Base-by-base conservation (phyloP, 1,140 invertebrate genomes). In the Atta colombica region DNA sequence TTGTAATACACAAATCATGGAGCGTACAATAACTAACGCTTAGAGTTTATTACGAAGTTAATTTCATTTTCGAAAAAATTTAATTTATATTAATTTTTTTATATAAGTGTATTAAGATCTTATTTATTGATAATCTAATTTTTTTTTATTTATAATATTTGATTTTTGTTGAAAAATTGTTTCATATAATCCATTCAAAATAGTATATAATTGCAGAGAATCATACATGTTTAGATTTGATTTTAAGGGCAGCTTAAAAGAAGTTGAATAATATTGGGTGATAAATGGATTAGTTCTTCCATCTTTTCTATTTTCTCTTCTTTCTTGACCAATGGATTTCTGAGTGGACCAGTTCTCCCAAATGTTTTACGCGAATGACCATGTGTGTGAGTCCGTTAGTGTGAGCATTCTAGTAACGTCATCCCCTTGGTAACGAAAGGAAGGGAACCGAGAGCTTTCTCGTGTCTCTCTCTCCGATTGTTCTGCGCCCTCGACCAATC, bases 391-490 rank as follows among this genome's bases (percentile, higher is more conserved):
- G 63, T 55, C 65, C 14, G 51, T 49, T 31, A 53, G 39, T 84
- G n/a, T 61, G 39, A 16, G 53, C 55, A 74, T 69, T 77, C 80
- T 75, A 63, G 77, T 12, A 55, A 74, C 35, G 45, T 68, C 66
- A 84, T 77, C 88, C 69, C 87, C 87, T 85, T 63, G n/a, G 49
- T 60, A 31, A 78, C 61, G 71, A 81, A 88, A 90, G 88, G 75
- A 77, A 90, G 93, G 87, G 88, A 91, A 91, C 89, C 92, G 88
- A 94, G 89, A 95, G 94, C 94, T 94, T 95, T 95, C 93, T 92
- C 94, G 87, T 95, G 94, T 94, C 66, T 69, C 39, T 69, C 66
- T 69, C 39, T 51, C 89, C 91, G 87, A 89, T 91, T 91, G 87
- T 90, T 90, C 87, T 88, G 82, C 75, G 45, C 85, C 75, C 71